Evolutionary conservation across 2,113 vertebrate genomes (phyloP), one percentile per base, ranked within the genome.

Genomic region (Aspiorhynchus laticeps): DNA sequence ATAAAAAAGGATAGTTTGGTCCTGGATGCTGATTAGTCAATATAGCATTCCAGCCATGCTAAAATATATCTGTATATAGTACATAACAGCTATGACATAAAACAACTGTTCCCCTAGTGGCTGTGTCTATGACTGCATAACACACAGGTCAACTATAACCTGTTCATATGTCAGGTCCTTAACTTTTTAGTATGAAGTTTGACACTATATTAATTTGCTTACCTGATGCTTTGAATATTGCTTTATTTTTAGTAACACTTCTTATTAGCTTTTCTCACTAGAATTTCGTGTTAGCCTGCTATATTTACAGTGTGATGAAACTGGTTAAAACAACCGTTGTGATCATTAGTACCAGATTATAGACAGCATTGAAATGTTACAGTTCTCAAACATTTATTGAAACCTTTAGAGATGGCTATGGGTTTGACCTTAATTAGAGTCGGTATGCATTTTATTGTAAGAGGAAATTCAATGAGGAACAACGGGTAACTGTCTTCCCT

Each of bases 401-500:
- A 69, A 69, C 31, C 3, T 69, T 69, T 71, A 36, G 19, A 24
- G 31, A 21, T 24, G 33, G 8, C 8, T 38, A 5, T 71, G 73
- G 21, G 11, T 75, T 75, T n/a, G 38, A 43, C 21, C 38, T 41
- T 43, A 74, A 24, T 74, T 24, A n/a, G 2, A 11, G 21, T 74
- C 5, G n/a, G 11, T n/a, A 41, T 76, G 41, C 7, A 4, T 1
- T 48, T 48, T n/a, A 76, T 28, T 28, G 7, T 48, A 48, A 77
- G n/a, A 77, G 75, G 75, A 63, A 81, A 81, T 65, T 15, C 12
- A 43, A 2, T 46, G 59, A 65, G 59, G 59, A 81, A 81, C 59
- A 28, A 24, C 1, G 12, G 24, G 36, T 36, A 24, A 80, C 56
- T 15, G 5, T 63, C 36, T 65, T 46, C 79, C 38, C 33, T 28